These are phyloP conservation scores for Cantharis rustica DNA, from an alignment of 2,888 invertebrate species.

Conservation along the genomic window DNA sequence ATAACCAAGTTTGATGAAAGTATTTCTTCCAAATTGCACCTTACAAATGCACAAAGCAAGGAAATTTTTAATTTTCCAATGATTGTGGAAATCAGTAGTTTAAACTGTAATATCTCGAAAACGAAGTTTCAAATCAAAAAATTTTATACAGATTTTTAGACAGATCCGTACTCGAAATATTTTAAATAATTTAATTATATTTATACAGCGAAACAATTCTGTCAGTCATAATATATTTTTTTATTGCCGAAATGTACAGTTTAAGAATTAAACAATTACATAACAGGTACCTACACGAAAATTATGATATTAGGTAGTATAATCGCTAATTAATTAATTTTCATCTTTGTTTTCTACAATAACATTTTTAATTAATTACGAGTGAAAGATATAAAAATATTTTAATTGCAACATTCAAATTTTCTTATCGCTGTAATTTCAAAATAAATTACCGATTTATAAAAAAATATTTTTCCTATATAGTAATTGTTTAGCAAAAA, in stretches of 20 bases:
- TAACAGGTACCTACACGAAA: not conserved
- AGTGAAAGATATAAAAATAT: not conserved
- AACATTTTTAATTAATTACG: not conserved
- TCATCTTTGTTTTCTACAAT: not conserved
- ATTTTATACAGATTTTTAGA: no score
- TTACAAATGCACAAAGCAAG: not conserved
- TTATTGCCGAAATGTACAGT: not conserved
- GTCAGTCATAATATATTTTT: not conserved
- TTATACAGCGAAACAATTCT: not conserved
- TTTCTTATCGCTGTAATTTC: not conserved
- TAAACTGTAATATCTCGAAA: no score
- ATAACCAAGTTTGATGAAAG: not conserved
- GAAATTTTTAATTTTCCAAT: not conserved
- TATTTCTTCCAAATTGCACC: not conserved
- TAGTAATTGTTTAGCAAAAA: not conserved
- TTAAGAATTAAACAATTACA: not conserved
- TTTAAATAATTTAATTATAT: not conserved
- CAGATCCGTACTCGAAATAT: not conserved
- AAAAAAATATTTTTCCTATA: not conserved
- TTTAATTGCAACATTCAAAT: not conserved
- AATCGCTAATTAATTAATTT: not conserved
- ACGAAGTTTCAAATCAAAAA: no score
- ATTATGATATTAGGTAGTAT: not conserved
- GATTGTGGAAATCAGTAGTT: not conserved
- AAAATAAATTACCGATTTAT: not conserved